Conservation (phyloP, 2,797 vertebrate species). For the Melanogrammus aeglefinus region DNA sequence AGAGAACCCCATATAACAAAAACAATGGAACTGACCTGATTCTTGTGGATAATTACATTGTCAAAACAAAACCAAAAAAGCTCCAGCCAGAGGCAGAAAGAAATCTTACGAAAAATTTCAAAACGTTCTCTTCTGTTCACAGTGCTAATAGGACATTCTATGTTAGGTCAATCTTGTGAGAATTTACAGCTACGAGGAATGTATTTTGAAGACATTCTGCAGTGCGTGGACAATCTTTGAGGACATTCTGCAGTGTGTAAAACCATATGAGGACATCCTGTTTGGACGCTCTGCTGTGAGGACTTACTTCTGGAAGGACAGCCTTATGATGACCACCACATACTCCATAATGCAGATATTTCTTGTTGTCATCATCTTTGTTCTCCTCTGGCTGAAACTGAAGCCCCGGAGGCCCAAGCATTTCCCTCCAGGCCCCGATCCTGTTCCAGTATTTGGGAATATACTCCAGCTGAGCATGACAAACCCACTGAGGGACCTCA, state of each 20-base stretch:
- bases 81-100: neutral
- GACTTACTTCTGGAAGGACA: neutral
- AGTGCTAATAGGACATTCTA: neutral
- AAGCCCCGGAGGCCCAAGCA: conserved; percentile 21
- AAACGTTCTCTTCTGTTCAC: neutral
- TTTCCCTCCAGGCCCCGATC: conserved; percentile 20
- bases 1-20: neutral
- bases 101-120: neutral
- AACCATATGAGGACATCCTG: neutral
- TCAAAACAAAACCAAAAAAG: neutral
- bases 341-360: neutral
- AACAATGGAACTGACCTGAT: conserved; percentile 16
- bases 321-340: neutral
- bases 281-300: too few species aligned
- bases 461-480: conserved; percentile 26
- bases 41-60: conserved; percentile 13
- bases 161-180: neutral
- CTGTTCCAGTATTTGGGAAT: conserved; percentile 24
- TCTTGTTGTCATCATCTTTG: neutral
- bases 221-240: too few species aligned
- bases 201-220: too few species aligned
- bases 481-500: conserved; percentile 23
- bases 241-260: neutral
- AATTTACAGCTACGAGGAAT: too few species aligned
- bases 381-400: conserved; percentile 9